Percentiles rank a stretch among this genome's conserved stretches.
Evolutionary conservation across 2,113 vertebrate species (phyloP).

Genomic region (Pitta sordida): DNA sequence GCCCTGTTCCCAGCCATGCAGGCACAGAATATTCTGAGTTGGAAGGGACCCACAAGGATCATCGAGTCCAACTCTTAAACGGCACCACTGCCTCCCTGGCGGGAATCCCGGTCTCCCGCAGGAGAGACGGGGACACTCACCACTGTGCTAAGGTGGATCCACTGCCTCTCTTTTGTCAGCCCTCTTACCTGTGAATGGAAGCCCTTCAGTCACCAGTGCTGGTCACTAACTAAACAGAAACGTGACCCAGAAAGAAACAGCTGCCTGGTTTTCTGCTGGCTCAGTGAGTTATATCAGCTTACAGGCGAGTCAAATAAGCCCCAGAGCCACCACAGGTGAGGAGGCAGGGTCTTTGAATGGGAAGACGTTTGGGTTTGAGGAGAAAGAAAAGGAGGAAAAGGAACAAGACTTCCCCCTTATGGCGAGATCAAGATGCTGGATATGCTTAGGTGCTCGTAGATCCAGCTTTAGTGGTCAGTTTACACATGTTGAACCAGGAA

Average conservation of each 20-base stretch:
- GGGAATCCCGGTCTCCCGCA: too few relatives aligned
- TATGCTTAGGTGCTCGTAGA: neutral
- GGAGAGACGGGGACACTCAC: too few relatives aligned
- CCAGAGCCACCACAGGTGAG: neutral
- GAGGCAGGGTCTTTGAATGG: neutral
- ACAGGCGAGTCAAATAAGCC: neutral
- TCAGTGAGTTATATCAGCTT: neutral
- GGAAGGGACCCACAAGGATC: too few relatives aligned
- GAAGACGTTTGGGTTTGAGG: neutral
- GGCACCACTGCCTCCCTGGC: too few relatives aligned
- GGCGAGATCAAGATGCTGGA: neutral
- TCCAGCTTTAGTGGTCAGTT: neutral
- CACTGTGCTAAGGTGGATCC: too few relatives aligned
- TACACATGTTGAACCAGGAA: rapidly evolving
- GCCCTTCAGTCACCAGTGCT: neutral
- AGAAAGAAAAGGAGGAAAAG: neutral
- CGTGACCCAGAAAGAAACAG: neutral
- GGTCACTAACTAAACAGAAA: neutral
- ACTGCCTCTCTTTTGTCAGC: neutral
- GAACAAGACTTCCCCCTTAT: conserved; percentile 50
- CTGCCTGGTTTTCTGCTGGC: neutral
- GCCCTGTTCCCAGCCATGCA: neutral
- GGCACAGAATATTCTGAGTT: too few relatives aligned
- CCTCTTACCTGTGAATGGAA: neutral
- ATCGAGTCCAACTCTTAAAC: too few relatives aligned